Conservation (phyloP, 2,888 invertebrate genomes). For the Leuctra nigra region DNA sequence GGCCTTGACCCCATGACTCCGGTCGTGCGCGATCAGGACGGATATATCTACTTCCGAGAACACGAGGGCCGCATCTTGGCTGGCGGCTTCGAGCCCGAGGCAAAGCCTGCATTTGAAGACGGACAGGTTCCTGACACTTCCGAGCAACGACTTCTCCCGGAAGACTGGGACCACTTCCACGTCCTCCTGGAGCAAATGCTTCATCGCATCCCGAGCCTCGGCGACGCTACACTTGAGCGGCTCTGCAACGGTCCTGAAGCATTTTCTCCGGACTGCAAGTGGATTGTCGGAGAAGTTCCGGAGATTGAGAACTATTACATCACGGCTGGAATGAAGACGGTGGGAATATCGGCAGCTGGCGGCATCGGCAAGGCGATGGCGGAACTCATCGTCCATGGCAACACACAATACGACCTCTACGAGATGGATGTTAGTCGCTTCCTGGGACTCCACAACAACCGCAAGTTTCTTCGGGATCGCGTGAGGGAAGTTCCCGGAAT, state of each 20-base stretch:
- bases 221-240: constrained; percentile 65
- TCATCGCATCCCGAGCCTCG: constrained; percentile 72
- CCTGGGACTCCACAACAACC: constrained; percentile 89
- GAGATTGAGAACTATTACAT: constrained; percentile 89
- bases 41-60: constrained; percentile 79
- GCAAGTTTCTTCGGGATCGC: constrained; percentile 83
- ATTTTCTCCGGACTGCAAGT: constrained; percentile 94
- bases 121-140: constrained; percentile 54
- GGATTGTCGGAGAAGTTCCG: constrained; percentile 91
- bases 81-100: constrained; percentile 86
- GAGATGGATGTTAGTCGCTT: constrained; percentile 86
- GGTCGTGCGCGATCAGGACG: constrained; percentile 84
- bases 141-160: constrained; percentile 60
- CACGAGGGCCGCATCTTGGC: constrained; percentile 77
- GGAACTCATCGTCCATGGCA: constrained; percentile 78
- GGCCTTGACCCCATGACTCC: constrained; percentile 76
- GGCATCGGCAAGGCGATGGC: constrained; percentile 89
- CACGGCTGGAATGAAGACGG: constrained; percentile 94
- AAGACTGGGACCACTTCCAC: constrained; percentile 98
- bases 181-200: constrained; percentile 78
- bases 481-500: constrained; percentile 88
- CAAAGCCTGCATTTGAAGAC: constrained; percentile 85
- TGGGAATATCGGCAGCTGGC: constrained; percentile 91
- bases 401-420: constrained; percentile 77
- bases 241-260: constrained; percentile 88